phyloP scores from a whole-genome alignment of 37 sponge, comb jelly and placozoan genomes.

The Spongilla lacustris region DNA sequence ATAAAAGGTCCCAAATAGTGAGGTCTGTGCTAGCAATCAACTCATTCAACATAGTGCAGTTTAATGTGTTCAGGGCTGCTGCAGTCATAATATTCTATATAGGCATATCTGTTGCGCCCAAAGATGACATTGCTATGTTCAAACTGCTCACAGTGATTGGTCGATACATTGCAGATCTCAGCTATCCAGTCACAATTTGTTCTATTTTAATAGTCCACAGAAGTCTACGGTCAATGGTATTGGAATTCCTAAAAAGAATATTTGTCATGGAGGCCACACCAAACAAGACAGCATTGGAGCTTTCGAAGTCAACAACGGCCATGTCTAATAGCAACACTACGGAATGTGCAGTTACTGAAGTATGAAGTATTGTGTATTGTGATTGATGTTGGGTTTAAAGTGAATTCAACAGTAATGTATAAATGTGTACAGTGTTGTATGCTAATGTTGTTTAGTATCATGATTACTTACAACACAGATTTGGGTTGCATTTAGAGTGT shows the following conservation, averaged over 20 bases:
- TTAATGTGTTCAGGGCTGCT: neutral
- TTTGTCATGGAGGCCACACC: too few species aligned
- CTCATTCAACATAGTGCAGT: neutral
- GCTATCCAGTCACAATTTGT: neutral
- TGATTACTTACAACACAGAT: too few species aligned
- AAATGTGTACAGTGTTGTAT: too few species aligned
- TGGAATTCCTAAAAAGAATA: neutral
- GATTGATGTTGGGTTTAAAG: too few species aligned
- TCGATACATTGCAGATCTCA: neutral
- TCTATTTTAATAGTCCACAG: neutral
- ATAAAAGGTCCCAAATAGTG: neutral
- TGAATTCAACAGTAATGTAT: too few species aligned
- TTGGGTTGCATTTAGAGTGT: too few species aligned
- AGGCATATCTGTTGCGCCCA: neutral
- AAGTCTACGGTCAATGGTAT: neutral
- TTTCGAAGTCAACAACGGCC: too few species aligned
- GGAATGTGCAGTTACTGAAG: too few species aligned
- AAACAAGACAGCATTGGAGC: too few species aligned
- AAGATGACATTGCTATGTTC: neutral
- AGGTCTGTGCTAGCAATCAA: neutral
- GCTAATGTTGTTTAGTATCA: too few species aligned
- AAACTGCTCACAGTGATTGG: neutral
- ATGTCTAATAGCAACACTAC: too few species aligned
- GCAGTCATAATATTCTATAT: neutral
- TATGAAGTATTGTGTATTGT: too few species aligned